phyloP scores from a whole-genome alignment of 2,888 invertebrate genomes.

The Idaea biselata region DNA sequence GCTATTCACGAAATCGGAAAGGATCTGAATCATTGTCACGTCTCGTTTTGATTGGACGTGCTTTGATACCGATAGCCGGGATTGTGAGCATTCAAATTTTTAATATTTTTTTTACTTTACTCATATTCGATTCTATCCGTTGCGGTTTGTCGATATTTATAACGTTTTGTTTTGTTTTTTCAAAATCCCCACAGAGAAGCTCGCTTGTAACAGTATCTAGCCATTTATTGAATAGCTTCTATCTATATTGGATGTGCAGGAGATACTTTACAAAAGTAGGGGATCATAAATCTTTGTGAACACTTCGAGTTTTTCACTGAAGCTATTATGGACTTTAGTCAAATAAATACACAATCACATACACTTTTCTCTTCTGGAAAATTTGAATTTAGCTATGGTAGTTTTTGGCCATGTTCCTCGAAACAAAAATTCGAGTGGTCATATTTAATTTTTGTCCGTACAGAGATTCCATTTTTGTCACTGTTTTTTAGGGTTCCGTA shows the following conservation, averaged over 20 bases:
- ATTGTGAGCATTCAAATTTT: slow-evolving; percentile 71
- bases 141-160: slow-evolving; percentile 70
- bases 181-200: slow-evolving; percentile 46
- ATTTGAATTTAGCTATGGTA: not conserved
- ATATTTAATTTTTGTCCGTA: too few relatives aligned
- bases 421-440: too few relatives aligned
- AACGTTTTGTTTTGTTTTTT: slow-evolving; percentile 63
- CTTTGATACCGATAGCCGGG: slow-evolving; percentile 77
- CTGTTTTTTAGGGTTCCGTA: too few relatives aligned
- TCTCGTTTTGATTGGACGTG: slow-evolving; percentile 79
- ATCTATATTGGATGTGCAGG: slow-evolving; percentile 36
- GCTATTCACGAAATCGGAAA: slow-evolving; percentile 73
- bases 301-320: slow-evolving; percentile 7
- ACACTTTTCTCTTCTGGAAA: not conserved
- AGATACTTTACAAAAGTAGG: slow-evolving; percentile 22
- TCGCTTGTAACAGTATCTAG: slow-evolving; percentile 42
- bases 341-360: not conserved
- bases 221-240: slow-evolving; percentile 47
- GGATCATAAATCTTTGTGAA: slow-evolving; percentile 17
- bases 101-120: slow-evolving; percentile 64
- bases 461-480: too few relatives aligned
- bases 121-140: slow-evolving; percentile 70
- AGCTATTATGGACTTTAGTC: not conserved
- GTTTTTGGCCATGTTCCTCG: too few relatives aligned
- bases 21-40: slow-evolving; percentile 78